Percentiles rank a stretch among this genome's conserved stretches.
Evolutionary conservation across 2,888 invertebrate species (phyloP).

Genomic region (Leucoptera coffeella): DNA sequence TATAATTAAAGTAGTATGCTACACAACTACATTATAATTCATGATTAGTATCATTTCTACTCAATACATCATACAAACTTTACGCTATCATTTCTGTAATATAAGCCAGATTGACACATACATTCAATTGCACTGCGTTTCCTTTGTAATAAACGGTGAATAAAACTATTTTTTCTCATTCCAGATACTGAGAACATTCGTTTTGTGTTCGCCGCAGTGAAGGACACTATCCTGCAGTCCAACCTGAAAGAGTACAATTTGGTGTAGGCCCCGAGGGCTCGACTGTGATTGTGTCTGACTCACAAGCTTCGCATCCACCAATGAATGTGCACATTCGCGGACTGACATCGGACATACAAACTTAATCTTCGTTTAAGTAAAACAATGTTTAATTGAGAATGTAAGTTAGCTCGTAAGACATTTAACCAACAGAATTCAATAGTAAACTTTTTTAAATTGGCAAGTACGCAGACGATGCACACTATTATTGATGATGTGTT

Average conservation of each 20-base stretch:
- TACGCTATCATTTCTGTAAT: too few relatives aligned
- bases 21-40: too few relatives aligned
- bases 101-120: too few relatives aligned
- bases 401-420: slow-evolving; percentile 52
- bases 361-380: slow-evolving; percentile 47
- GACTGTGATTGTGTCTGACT: slow-evolving; percentile 50
- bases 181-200: slow-evolving; percentile 99
- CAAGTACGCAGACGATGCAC: too few relatives aligned
- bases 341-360: slow-evolving; percentile 49
- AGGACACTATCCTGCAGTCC: slow-evolving; percentile 99
- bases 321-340: slow-evolving; percentile 48
- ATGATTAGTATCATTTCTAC: too few relatives aligned
- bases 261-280: slow-evolving; percentile 60
- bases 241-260: slow-evolving; percentile 99
- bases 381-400: slow-evolving; percentile 42
- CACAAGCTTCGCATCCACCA: slow-evolving; percentile 41
- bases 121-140: background rate
- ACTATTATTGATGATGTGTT: too few relatives aligned
- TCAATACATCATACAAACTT: too few relatives aligned
- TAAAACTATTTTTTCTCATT: slow-evolving; percentile 10
- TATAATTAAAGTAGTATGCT: too few relatives aligned
- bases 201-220: slow-evolving; percentile 99
- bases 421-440: slow-evolving; percentile 46
- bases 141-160: slow-evolving; percentile 1
- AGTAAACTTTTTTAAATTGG: too few relatives aligned